Evolutionary conservation across 2,888 invertebrate species (phyloP).

Genomic region (Apodemia zela): DNA sequence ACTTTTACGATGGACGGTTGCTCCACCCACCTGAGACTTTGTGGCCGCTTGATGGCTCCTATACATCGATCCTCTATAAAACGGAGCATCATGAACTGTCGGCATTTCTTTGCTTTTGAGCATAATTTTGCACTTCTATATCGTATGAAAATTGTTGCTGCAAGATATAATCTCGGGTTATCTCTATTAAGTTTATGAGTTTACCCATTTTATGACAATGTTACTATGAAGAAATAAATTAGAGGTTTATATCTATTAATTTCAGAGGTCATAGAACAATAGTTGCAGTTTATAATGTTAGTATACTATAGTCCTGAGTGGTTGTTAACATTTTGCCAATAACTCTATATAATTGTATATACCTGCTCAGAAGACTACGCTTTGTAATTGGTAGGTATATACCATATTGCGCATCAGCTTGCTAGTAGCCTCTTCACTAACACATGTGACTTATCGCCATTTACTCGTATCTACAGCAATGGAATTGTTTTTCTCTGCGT

Average conservation of each 20-base stretch:
- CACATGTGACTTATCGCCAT: too few species aligned
- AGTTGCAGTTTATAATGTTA: too few species aligned
- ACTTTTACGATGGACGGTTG: constrained; percentile 68
- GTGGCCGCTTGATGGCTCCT: constrained; percentile 55
- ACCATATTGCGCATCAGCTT: too few species aligned
- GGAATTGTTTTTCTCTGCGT: too few species aligned
- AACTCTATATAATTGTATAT: too few species aligned
- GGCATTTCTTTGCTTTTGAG: constrained; percentile 37
- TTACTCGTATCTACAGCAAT: too few species aligned
- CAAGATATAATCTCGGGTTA: constrained; percentile 8
- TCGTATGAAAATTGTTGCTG: constrained; percentile 32
- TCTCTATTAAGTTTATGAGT: constrained; percentile 1
- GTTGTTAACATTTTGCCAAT: too few species aligned
- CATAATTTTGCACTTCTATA: constrained; percentile 29
- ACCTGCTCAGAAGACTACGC: too few species aligned
- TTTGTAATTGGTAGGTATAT: too few species aligned
- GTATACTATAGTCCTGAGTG: too few species aligned
- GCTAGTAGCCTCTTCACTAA: too few species aligned
- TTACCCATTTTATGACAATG: background rate
- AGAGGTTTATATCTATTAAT: background rate
- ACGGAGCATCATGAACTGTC: constrained; percentile 39
- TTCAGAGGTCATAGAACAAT: background rate
- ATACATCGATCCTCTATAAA: constrained; percentile 61
- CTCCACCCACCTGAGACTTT: constrained; percentile 70
- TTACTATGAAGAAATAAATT: background rate